Percentiles rank a stretch among this genome's conserved stretches.
Evolutionary conservation across 2,797 vertebrate genomes (phyloP).

Genomic region (Sebastolobus alascanus): DNA sequence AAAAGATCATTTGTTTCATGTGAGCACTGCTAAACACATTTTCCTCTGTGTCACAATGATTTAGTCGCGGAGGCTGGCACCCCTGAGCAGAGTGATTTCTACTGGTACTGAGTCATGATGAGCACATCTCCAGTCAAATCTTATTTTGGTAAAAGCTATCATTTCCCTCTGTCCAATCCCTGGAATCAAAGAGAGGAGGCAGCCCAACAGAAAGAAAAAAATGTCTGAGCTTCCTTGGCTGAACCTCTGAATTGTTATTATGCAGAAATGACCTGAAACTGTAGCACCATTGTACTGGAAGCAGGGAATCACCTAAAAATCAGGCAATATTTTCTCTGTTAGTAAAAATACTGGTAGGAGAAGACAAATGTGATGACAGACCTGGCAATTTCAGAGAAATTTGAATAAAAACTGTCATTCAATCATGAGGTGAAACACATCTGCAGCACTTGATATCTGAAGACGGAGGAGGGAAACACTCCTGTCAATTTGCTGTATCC

Average conservation of each 20-base stretch:
- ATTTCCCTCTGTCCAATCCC: constrained; percentile 3
- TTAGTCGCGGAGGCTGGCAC: constrained; percentile 16
- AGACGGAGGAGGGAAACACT: constrained; percentile 44
- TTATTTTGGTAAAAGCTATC: constrained; percentile 35
- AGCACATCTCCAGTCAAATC: constrained; percentile 45
- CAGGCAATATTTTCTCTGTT: background rate
- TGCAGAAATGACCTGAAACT: background rate
- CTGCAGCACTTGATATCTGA: constrained; percentile 51
- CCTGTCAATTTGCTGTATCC: constrained; percentile 48
- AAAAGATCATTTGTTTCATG: constrained; percentile 29
- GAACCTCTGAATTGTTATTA: constrained; percentile 7
- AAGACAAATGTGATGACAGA: background rate
- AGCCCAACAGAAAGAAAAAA: constrained; percentile 6
- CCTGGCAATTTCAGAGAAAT: constrained; percentile 3
- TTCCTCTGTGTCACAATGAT: constrained; percentile 19
- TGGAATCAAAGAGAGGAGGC: constrained; percentile 29
- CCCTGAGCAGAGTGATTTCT: constrained; percentile 20
- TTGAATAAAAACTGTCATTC: constrained; percentile 31
- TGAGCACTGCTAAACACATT: constrained; percentile 25
- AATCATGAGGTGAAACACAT: constrained; percentile 44
- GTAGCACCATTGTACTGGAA: background rate
- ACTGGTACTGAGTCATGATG: constrained; percentile 23
- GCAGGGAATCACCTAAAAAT: background rate
- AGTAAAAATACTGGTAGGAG: background rate
- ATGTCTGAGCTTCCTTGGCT: constrained; percentile 2